Conservation (phyloP, 37 sponge, comb jelly and placozoan genomes). For the Sycon ciliatum region DNA sequence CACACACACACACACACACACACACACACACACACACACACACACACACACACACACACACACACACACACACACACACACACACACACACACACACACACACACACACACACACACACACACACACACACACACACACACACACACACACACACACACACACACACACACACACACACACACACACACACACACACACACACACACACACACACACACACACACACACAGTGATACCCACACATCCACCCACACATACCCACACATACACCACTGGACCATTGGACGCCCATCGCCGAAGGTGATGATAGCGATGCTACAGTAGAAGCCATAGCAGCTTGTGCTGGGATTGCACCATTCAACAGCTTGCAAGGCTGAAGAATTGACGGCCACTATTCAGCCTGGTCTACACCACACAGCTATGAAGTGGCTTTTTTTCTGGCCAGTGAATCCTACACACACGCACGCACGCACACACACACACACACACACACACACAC, state of each 20-base stretch:
- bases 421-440: too few species aligned
- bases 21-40: slow-evolving; percentile 5
- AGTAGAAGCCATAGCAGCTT: too few species aligned
- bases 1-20: slow-evolving; percentile 5
- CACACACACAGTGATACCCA: not conserved
- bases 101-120: slow-evolving; percentile 1
- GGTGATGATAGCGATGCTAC: too few species aligned
- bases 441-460: not conserved
- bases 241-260: not conserved
- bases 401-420: too few species aligned
- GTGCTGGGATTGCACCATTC: not conserved
- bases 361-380: too few species aligned
- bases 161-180: slow-evolving; percentile 5
- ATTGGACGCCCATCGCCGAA: too few species aligned
- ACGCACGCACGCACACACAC: not conserved
- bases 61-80: not conserved
- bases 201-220: slow-evolving; percentile 5
- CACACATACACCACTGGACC: too few species aligned
- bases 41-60: not conserved
- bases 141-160: slow-evolving; percentile 5
- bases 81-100: not conserved
- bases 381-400: too few species aligned
- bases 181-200: slow-evolving; percentile 5
- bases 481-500: slow-evolving; percentile 1
- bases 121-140: not conserved